phyloP scores from a whole-genome alignment of 2,797 vertebrate genomes.

The Urophycis tenuis region DNA sequence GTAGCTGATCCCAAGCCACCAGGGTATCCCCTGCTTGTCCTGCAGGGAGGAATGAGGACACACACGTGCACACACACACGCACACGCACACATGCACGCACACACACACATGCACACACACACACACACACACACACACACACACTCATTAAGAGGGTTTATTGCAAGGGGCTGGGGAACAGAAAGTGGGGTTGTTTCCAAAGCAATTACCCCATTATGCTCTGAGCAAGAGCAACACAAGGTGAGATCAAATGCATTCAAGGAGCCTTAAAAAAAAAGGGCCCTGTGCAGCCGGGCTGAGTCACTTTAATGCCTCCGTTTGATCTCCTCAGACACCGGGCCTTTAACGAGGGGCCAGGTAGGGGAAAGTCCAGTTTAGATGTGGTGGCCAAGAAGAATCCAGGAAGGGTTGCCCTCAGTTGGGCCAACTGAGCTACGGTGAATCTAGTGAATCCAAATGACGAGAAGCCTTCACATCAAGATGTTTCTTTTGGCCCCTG shows the following conservation, averaged over 20 bases:
- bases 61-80: slow-evolving; percentile 38
- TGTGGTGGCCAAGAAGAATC: slow-evolving; percentile 13
- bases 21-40: slow-evolving; percentile 97
- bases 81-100: slow-evolving; percentile 40
- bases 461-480: neutral
- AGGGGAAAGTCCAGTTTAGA: slow-evolving; percentile 30
- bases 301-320: slow-evolving; percentile 42
- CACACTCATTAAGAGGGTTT: slow-evolving; percentile 31
- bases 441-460: neutral
- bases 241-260: slow-evolving; percentile 53
- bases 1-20: slow-evolving; percentile 97
- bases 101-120: slow-evolving; percentile 38
- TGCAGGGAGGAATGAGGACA: slow-evolving; percentile 59
- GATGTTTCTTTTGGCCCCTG: neutral
- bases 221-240: slow-evolving; percentile 45
- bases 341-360: slow-evolving; percentile 46
- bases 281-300: slow-evolving; percentile 27
- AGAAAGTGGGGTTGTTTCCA: slow-evolving; percentile 30
- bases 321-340: slow-evolving; percentile 56
- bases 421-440: neutral
- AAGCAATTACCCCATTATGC: slow-evolving; percentile 52
- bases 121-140: slow-evolving; percentile 12
- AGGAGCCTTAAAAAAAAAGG: slow-evolving; percentile 41
- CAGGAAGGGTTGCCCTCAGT: slow-evolving; percentile 24
- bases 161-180: slow-evolving; percentile 36